Conservation (phyloP, 2,888 invertebrate genomes). For the Agonopterix arenella region DNA sequence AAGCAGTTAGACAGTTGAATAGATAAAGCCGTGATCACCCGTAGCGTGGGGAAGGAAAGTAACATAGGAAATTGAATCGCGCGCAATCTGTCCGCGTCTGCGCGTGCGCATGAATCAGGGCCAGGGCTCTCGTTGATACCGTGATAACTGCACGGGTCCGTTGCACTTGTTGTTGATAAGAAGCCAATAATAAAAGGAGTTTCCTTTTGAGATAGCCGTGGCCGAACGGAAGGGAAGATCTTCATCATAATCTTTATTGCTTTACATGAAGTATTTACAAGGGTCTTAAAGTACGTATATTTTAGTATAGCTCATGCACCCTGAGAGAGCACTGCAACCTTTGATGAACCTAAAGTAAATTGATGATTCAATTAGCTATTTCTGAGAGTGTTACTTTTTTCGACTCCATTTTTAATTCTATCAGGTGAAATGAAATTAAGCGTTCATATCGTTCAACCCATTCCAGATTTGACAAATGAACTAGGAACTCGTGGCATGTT, state of each 20-base stretch:
- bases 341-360: too few species aligned
- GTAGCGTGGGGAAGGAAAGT: constrained; percentile 21
- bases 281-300: too few species aligned
- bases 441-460: too few species aligned
- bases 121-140: constrained; percentile 14
- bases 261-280: too few species aligned
- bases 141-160: constrained; percentile 10
- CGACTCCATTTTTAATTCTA: too few species aligned
- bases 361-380: too few species aligned
- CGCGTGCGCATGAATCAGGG: constrained; percentile 20
- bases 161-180: not conserved
- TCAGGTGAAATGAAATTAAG: too few species aligned
- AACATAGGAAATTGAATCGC: constrained; percentile 24
- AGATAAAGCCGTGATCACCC: constrained; percentile 7
- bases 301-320: too few species aligned
- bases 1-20: not conserved
- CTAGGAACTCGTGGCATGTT: too few species aligned
- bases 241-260: not conserved
- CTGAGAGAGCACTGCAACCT: too few species aligned
- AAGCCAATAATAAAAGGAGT: not conserved
- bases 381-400: too few species aligned
- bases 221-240: not conserved
- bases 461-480: too few species aligned
- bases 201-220: not conserved
- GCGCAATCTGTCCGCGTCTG: constrained; percentile 6